Conservation (phyloP, 2,888 invertebrate species). For the Lamellibrachia columna region DNA sequence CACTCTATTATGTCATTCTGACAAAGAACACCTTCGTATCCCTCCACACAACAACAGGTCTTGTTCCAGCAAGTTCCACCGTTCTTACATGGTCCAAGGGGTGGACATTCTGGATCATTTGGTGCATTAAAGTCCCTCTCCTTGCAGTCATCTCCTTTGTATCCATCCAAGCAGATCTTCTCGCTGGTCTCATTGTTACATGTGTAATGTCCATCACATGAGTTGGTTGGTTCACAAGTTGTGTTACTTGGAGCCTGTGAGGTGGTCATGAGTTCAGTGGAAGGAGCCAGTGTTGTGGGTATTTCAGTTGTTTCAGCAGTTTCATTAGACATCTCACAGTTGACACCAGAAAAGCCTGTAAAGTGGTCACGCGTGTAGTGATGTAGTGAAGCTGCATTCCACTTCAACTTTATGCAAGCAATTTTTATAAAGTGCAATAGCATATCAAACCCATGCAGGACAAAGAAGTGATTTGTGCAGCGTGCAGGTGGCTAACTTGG, state of each 20-base stretch:
- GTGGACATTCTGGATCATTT: conserved; percentile 17
- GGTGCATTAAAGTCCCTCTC: neutral
- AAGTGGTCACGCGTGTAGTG: neutral
- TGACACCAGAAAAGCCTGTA: conserved; percentile 23
- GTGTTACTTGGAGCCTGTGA: neutral
- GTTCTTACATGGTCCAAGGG: neutral
- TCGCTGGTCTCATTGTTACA: neutral
- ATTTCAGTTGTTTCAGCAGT: neutral
- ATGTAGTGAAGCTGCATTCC: neutral
- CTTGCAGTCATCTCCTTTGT: neutral
- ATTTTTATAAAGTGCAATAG: neutral
- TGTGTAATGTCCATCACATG: conserved; percentile 24
- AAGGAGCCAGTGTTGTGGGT: neutral
- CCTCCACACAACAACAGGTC: conserved; percentile 13
- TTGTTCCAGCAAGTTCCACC: conserved; percentile 7
- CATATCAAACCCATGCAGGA: neutral
- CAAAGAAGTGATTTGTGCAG: neutral
- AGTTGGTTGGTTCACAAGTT: neutral
- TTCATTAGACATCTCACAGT: conserved; percentile 20
- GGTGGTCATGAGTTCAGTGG: neutral
- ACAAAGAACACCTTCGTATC: neutral
- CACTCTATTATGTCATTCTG: conserved; percentile 17
- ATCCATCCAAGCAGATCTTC: neutral
- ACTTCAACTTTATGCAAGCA: neutral
- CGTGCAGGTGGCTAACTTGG: too few relatives aligned